A percentile compares a stretch with the other conserved stretches of the same genome.
Evolutionary conservation across 2,113 vertebrate genomes (phyloP).

Genomic region (Cynocephalus volans): DNA sequence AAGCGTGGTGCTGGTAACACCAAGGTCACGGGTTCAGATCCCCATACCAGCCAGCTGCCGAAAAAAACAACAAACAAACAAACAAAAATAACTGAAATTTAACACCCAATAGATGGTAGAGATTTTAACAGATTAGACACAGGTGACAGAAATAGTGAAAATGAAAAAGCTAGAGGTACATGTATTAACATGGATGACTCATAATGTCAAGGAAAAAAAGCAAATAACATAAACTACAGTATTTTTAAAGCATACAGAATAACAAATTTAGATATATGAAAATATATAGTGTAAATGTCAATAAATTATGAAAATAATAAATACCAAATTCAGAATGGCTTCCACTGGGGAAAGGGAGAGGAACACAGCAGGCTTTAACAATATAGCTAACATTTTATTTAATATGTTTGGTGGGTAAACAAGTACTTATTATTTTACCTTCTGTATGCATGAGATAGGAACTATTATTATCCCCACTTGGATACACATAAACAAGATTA

Average conservation of each 20-base stretch:
- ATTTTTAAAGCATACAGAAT: constrained; percentile 8
- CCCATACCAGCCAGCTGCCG: no score
- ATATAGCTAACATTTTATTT: background rate
- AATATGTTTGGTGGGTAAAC: background rate
- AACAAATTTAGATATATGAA: background rate
- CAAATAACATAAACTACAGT: background rate
- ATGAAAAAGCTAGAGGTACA: background rate
- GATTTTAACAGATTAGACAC: background rate
- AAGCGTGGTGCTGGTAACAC: no score
- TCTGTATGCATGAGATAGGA: background rate
- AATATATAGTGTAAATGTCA: background rate
- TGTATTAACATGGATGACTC: background rate
- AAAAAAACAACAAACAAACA: no score
- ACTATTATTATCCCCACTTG: background rate
- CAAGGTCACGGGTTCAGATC: no score
- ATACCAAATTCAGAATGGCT: constrained; percentile 6
- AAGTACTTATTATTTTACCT: background rate
- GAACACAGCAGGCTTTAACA: background rate
- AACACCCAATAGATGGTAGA: background rate
- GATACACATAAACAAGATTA: background rate
- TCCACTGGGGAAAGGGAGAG: background rate
- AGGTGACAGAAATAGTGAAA: background rate
- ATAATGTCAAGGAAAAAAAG: background rate
- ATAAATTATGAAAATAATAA: constrained; percentile 28
- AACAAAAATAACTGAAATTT: background rate